phyloP scores from a whole-genome alignment of 1,140 invertebrate species.

The Neomicropteryx cornuta region DNA sequence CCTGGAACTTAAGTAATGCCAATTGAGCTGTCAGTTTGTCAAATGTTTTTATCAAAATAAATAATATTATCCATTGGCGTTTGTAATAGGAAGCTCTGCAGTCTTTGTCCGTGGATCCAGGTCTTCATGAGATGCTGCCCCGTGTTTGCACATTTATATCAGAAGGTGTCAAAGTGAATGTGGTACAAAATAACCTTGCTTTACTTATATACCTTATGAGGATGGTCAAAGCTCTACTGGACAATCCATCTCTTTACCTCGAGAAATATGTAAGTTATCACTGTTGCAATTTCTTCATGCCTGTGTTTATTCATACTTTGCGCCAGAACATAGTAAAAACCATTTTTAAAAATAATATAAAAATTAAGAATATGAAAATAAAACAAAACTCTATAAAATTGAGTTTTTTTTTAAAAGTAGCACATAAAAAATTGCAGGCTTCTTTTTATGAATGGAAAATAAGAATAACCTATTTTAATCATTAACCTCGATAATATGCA shows the following conservation, averaged over 20 bases:
- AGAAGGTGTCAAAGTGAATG: conserved; percentile 89
- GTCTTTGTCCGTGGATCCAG: conserved; percentile 81
- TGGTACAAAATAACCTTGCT: conserved; percentile 89
- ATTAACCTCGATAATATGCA: too few relatives aligned
- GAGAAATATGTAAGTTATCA: conserved; percentile 98
- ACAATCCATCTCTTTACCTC: conserved; percentile 85
- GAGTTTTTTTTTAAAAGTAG: too few relatives aligned
- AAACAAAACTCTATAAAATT: too few relatives aligned
- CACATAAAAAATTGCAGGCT: too few relatives aligned
- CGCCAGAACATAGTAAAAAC: too few relatives aligned
- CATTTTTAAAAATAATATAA: too few relatives aligned
- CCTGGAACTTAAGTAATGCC: neutral
- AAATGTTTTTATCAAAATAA: conserved; percentile 8
- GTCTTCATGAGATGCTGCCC: conserved; percentile 85
- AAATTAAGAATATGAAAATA: too few relatives aligned
- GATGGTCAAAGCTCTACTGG: conserved; percentile 84
- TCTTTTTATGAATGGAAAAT: too few relatives aligned
- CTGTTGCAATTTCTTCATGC: too few relatives aligned
- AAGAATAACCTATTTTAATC: too few relatives aligned
- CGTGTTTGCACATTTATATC: conserved; percentile 89
- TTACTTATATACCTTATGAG: conserved; percentile 92
- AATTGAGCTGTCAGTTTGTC: neutral
- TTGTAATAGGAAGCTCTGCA: conserved; percentile 78
- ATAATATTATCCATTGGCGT: conserved; percentile 22
- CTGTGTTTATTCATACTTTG: too few relatives aligned